Conservation (phyloP, 2,888 invertebrate genomes). For the Stegophylla sp. region DNA sequence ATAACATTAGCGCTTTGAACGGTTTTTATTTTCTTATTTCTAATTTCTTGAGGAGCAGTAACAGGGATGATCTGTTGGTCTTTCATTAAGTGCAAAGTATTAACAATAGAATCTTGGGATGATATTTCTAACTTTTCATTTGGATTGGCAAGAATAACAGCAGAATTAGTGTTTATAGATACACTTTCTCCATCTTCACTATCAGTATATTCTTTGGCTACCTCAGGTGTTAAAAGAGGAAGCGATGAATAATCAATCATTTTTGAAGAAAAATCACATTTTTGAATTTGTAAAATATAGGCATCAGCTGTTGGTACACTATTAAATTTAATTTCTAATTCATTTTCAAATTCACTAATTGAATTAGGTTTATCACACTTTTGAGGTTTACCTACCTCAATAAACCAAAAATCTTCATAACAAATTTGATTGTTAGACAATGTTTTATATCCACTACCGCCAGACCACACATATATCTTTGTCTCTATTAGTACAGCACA, state of each 20-base stretch:
- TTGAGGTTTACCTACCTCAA: slow-evolving; percentile 91
- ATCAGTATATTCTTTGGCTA: slow-evolving; percentile 58
- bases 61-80: slow-evolving; percentile 50
- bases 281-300: slow-evolving; percentile 87
- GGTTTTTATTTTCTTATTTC: slow-evolving; percentile 61
- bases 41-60: slow-evolving; percentile 59
- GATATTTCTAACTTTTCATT: slow-evolving; percentile 47
- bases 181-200: slow-evolving; percentile 39
- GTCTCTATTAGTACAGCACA: slow-evolving; percentile 96
- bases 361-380: slow-evolving; percentile 90
- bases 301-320: slow-evolving; percentile 87
- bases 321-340: slow-evolving; percentile 93
- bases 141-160: slow-evolving; percentile 43
- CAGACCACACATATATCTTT: slow-evolving; percentile 98
- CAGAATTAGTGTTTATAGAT: slow-evolving; percentile 24
- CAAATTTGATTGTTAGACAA: slow-evolving; percentile 99
- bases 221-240: slow-evolving; percentile 60
- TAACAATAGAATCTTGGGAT: slow-evolving; percentile 33
- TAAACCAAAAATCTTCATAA: slow-evolving; percentile 93
- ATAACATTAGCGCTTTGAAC: slow-evolving; percentile 60
- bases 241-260: slow-evolving; percentile 62
- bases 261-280: slow-evolving; percentile 70
- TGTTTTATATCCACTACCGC: slow-evolving; percentile 97
- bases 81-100: slow-evolving; percentile 46
- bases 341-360: slow-evolving; percentile 93